phyloP scores from a whole-genome alignment of 2,113 vertebrate genomes.

The Pyrgilauda ruficollis region DNA sequence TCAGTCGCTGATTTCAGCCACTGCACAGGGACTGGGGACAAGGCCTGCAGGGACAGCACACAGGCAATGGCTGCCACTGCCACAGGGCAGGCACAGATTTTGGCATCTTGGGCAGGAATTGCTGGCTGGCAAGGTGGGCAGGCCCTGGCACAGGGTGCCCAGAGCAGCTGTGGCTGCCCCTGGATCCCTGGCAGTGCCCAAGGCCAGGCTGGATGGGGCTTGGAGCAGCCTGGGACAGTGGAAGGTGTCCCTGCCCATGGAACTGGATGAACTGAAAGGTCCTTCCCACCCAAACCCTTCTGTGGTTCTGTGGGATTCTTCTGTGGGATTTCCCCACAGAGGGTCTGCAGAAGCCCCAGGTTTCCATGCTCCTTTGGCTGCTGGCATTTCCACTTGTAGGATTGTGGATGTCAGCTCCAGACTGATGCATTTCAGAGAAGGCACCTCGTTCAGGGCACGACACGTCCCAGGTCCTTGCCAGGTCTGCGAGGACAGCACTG shows the following conservation, averaged over 20 bases:
- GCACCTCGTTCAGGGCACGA: fast-evolving
- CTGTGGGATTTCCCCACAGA: neutral
- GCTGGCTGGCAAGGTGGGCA: fast-evolving
- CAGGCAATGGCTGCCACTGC: neutral
- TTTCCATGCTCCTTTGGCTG: fast-evolving
- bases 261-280: fast-evolving
- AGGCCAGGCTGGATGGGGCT: fast-evolving
- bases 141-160: neutral
- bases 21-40: neutral
- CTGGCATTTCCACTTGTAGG: neutral
- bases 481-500: neutral
- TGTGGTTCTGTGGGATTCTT: neutral
- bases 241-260: neutral
- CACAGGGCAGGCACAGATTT: neutral
- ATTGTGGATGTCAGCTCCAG: neutral
- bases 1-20: fast-evolving
- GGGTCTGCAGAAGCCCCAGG: fast-evolving
- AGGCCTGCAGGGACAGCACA: fast-evolving
- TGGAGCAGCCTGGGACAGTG: neutral
- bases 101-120: neutral
- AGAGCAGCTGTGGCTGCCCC: neutral
- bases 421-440: fast-evolving
- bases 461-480: fast-evolving
- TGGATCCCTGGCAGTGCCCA: neutral
- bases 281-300: neutral